These are phyloP conservation scores for Ciconia nigra DNA, from an alignment of 2,797 vertebrate species.

Conservation along the genomic window DNA sequence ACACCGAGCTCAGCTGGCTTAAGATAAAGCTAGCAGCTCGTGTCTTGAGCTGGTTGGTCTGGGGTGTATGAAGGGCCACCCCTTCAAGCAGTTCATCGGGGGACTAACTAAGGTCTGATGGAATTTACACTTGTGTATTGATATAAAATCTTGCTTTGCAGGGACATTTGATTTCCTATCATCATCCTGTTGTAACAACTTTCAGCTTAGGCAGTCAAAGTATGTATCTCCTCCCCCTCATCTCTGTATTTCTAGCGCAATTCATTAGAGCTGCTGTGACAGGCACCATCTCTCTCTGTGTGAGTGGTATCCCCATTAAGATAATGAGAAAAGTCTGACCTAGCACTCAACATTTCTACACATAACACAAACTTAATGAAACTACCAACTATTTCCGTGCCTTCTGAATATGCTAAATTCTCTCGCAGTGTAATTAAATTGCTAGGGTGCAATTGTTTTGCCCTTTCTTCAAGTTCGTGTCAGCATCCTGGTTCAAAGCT, in stretches of 20 bases:
- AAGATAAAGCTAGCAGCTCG: rapidly evolving
- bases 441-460: neutral
- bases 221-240: neutral
- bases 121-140: rapidly evolving
- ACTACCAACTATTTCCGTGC: neutral
- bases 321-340: neutral
- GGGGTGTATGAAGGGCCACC: rapidly evolving
- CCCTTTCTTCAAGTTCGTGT: neutral
- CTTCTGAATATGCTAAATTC: neutral
- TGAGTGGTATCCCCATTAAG: neutral
- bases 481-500: neutral
- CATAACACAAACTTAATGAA: neutral
- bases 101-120: rapidly evolving
- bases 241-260: neutral
- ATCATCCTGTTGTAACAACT: neutral
- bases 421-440: neutral
- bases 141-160: neutral
- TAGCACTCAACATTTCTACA: neutral
- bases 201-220: neutral
- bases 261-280: neutral
- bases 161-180: neutral
- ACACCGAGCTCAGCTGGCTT: neutral
- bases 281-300: neutral
- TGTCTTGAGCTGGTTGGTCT: rapidly evolving
- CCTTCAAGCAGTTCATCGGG: neutral